phyloP scores from a whole-genome alignment of 2,113 vertebrate species.

The Cynopterus brachyotis region DNA sequence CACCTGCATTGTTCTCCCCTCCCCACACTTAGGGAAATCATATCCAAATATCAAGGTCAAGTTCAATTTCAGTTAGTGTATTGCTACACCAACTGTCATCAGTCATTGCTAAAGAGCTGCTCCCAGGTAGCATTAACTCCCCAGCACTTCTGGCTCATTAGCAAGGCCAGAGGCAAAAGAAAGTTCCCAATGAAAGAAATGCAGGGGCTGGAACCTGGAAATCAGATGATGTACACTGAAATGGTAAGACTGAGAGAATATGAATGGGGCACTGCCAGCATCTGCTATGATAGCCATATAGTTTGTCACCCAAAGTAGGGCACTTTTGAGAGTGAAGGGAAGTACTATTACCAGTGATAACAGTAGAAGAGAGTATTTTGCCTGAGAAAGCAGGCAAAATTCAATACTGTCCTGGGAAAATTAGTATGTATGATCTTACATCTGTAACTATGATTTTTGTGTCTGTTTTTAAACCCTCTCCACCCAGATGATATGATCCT shows the following conservation, averaged over 20 bases:
- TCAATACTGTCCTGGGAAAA: background rate
- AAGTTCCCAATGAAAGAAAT: background rate
- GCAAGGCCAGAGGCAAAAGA: background rate
- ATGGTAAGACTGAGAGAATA: background rate
- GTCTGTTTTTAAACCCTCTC: background rate
- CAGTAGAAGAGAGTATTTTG: background rate
- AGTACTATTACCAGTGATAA: background rate
- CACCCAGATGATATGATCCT: background rate
- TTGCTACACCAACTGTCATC: background rate
- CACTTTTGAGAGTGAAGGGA: background rate
- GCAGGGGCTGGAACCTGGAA: background rate
- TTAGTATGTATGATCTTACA: background rate
- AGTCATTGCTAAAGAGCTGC: background rate
- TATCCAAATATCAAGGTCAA: background rate
- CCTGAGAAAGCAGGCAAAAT: background rate
- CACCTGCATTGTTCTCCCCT: background rate
- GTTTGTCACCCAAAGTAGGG: background rate
- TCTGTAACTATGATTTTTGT: background rate
- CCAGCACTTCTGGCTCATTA: background rate
- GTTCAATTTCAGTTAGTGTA: background rate
- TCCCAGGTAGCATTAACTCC: background rate
- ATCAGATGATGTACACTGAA: too few relatives aligned
- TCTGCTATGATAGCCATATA: background rate
- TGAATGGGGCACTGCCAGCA: rapidly evolving
- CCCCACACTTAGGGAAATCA: background rate